Percentiles rank a stretch among this genome's conserved stretches.
Evolutionary conservation across 2,113 vertebrate genomes (phyloP).

Genomic region (Aepyceros melampus): DNA sequence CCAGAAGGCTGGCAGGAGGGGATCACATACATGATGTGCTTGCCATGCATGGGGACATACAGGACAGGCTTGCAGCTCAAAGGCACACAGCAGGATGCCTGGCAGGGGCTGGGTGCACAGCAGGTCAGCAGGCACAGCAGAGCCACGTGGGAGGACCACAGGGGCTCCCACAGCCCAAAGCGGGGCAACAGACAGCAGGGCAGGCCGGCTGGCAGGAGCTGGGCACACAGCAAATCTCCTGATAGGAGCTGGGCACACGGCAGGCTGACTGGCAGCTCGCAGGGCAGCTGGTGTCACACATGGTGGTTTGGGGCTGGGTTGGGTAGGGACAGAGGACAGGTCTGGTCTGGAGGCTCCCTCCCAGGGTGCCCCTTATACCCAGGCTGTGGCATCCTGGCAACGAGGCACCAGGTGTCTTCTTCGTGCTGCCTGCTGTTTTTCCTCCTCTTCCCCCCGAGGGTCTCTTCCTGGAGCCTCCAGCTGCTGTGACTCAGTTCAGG

Average conservation of each 20-base stretch:
- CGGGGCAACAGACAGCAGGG: not conserved
- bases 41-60: not conserved
- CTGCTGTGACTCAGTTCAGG: not conserved
- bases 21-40: too few relatives aligned
- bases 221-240: not conserved
- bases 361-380: too few relatives aligned
- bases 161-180: not conserved
- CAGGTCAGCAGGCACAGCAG: not conserved
- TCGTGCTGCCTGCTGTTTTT: accelerated
- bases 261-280: not conserved
- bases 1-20: not conserved
- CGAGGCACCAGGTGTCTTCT: accelerated
- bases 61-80: not conserved
- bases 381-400: not conserved
- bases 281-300: not conserved
- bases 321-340: accelerated
- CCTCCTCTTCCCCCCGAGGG: not conserved
- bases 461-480: not conserved
- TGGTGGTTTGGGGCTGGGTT: not conserved
- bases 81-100: accelerated
- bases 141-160: accelerated
- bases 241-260: not conserved
- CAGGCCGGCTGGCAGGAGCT: not conserved
- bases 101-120: not conserved
- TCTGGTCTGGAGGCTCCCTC: not conserved